Conservation (phyloP, 30 jellyfish, hydroid and myxozoan species). For the Phacellophora camtschatica region DNA sequence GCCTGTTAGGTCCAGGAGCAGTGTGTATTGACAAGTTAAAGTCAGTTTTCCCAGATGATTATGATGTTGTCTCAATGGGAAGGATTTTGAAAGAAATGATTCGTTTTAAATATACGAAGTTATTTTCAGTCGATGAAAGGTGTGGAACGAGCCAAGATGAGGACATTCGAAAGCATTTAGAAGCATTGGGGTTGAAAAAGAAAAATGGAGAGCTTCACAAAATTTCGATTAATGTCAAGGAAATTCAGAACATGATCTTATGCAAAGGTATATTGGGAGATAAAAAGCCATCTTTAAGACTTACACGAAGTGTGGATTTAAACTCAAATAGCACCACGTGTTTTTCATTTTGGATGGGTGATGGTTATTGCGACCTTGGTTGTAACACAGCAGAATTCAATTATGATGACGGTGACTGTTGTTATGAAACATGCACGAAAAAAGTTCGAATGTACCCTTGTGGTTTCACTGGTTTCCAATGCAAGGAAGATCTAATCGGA, state of each 20-base stretch:
- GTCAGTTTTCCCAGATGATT: neutral
- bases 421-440: constrained; percentile 46
- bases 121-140: neutral
- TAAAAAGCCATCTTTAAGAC: neutral
- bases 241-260: neutral
- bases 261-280: neutral
- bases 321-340: constrained; percentile 20
- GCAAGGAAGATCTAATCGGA: neutral
- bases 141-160: neutral
- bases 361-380: constrained; percentile 70
- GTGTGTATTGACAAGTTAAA: neutral
- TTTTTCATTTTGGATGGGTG: constrained; percentile 56
- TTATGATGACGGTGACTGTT: constrained; percentile 71
- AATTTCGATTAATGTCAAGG: neutral
- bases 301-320: neutral
- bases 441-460: constrained; percentile 55
- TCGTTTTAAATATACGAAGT: neutral
- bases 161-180: neutral
- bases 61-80: neutral
- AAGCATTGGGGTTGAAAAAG: neutral
- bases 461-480: constrained; percentile 72
- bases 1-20: neutral
- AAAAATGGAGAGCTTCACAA: neutral
- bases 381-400: constrained; percentile 43
- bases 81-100: neutral